phyloP scores from a whole-genome alignment of 2,888 invertebrate species.

The Drosophila subquinaria region DNA sequence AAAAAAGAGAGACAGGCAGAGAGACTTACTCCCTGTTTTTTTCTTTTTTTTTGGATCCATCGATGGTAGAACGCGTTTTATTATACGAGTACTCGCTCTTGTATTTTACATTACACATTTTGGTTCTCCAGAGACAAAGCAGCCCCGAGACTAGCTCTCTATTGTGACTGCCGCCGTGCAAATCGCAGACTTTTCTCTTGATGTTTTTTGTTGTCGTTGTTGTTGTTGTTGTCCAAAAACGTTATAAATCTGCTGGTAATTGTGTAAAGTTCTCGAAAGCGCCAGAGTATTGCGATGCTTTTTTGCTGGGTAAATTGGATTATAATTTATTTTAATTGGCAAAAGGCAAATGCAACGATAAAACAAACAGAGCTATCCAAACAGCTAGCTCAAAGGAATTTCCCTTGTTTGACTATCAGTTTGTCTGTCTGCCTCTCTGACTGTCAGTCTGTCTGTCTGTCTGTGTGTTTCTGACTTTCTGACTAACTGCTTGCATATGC shows the following conservation, averaged over 20 bases:
- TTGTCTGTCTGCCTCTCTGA: background rate
- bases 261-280: conserved; percentile 59
- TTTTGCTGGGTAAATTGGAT: conserved; percentile 65
- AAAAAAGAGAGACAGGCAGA: conserved; percentile 13
- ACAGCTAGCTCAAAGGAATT: conserved; percentile 18
- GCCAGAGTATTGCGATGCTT: conserved; percentile 26
- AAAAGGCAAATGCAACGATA: conserved; percentile 50
- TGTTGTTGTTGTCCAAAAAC: conserved; percentile 45
- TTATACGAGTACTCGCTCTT: conserved; percentile 38
- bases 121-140: conserved; percentile 44
- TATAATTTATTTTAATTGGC: conserved; percentile 82
- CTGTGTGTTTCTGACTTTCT: background rate
- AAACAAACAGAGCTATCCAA: conserved; percentile 31
- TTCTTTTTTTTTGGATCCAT: conserved; percentile 39
- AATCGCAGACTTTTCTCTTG: conserved; percentile 8
- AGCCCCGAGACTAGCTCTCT: conserved; percentile 20
- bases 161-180: conserved; percentile 26
- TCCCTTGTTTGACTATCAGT: conserved; percentile 5
- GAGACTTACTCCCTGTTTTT: conserved; percentile 2
- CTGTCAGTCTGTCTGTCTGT: background rate
- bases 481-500: conserved; percentile 22
- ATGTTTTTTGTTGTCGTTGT: conserved; percentile 12
- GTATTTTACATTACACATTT: conserved; percentile 53
- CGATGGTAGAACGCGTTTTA: conserved; percentile 66
- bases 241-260: conserved; percentile 69